Evolutionary conservation across 2,888 invertebrate genomes (phyloP), one percentile per base, ranked within the genome.

Genomic region (Acleris holmiana): DNA sequence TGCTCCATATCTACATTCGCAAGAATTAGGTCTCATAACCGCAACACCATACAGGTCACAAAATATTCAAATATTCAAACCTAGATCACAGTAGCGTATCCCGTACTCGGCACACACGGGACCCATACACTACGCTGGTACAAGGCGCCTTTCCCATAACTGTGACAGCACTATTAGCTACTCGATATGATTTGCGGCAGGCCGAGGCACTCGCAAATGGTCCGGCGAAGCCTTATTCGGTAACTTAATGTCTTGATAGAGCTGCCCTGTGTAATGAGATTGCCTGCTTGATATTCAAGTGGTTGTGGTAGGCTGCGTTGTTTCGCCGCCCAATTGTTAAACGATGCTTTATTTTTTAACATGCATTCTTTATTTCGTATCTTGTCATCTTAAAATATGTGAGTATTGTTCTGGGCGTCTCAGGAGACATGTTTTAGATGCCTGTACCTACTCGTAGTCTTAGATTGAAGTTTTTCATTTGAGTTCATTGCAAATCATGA

Each of bases 101-200:
- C 69, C 61, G 69, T 71, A 73, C 70, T 68, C 55, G 72, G 73
- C 73, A 53, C 53, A 61, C 69, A 69, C 72, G 72, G 72, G 71
- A 71, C 67, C 71, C 79, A 74, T 76, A 79, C 72, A 75, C 76
- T 71, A 75, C 51, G 67, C 54, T 29, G 60, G 61, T 74, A 79
- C 79, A 77, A 77, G 77, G 70, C 76, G 71, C 71, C 74, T 62
- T 76, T 69, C 72, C 79, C 73, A 76, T 78, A 76, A 73, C 71
- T 72, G 74, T 78, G 80, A 79, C 79, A 76, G 75, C 64, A 73
- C 77, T 76, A 77, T 76, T 78, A 77, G 74, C 69, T 62, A 51
- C 68, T 68, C 64, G 69, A 61, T 72, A 69, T 71, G 72, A 72
- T 68, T 69, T 72, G 72, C 68, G 61, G 58, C 63, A 53, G 41